A percentile compares a stretch with the other conserved stretches of the same genome.
phyloP scores from a whole-genome alignment of 2,888 invertebrate species.

The Drosophila affinis region DNA sequence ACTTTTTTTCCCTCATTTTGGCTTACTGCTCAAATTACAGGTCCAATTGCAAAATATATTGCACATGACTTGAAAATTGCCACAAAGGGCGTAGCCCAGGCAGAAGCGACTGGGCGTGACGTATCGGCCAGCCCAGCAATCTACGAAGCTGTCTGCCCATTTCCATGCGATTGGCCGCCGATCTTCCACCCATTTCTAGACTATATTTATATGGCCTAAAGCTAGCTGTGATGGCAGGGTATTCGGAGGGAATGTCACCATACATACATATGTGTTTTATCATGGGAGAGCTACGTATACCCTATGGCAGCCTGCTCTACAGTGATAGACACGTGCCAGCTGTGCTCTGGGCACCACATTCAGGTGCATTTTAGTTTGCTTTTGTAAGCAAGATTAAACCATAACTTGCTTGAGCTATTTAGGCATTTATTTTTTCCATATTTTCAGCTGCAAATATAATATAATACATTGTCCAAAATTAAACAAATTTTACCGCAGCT shows the following conservation, averaged over 20 bases:
- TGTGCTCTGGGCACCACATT: conserved; percentile 2
- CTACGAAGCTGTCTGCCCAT: conserved; percentile 24
- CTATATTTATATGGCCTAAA: conserved; percentile 11
- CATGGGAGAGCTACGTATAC: conserved; percentile 37
- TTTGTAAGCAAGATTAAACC: neutral
- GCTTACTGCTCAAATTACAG: conserved; percentile 39
- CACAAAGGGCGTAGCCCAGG: conserved; percentile 37
- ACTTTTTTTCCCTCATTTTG: conserved; percentile 1
- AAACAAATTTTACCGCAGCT: neutral
- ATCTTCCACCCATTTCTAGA: conserved; percentile 8
- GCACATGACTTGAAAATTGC: conserved; percentile 36
- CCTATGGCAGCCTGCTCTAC: neutral
- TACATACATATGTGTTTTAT: conserved; percentile 2
- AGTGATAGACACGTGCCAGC: conserved; percentile 15
- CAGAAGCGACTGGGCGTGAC: conserved; percentile 31
- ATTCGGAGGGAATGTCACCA: neutral
- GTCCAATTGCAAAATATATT: conserved; percentile 49
- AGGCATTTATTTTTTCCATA: neutral
- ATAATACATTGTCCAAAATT: neutral
- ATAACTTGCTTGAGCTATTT: neutral
- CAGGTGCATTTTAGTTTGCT: conserved; percentile 4
- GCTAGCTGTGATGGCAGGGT: conserved; percentile 11
- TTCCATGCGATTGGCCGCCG: conserved; percentile 13
- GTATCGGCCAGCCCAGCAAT: conserved; percentile 2
- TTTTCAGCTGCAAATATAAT: neutral